Conservation (phyloP, 1,140 invertebrate genomes). For the Conus betulinus region DNA sequence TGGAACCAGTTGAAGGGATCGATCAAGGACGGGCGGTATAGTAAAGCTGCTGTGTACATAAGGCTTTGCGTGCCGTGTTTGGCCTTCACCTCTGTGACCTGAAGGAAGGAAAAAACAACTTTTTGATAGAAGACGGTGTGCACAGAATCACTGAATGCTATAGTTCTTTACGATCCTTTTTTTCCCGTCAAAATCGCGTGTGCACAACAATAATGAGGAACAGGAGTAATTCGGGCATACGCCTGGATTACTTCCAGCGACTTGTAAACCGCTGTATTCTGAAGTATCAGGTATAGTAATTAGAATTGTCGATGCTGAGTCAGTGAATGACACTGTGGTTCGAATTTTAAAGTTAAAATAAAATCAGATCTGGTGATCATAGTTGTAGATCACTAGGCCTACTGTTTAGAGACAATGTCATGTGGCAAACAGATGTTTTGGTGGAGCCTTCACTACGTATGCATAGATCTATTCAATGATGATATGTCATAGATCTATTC, state of each 20-base stretch:
- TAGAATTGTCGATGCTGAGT: too few species aligned
- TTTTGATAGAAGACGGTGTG: not conserved
- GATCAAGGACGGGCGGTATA: too few species aligned
- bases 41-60: not conserved
- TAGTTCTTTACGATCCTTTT: not conserved
- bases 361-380: too few species aligned
- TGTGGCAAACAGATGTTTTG: too few species aligned
- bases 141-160: not conserved
- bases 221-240: slow-evolving; percentile 94
- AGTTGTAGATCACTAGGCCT: too few species aligned
- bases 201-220: slow-evolving; percentile 83
- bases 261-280: slow-evolving; percentile 94
- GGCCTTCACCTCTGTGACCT: slow-evolving; percentile 25
- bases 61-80: not conserved
- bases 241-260: slow-evolving; percentile 95
- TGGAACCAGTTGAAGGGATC: too few species aligned
- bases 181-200: not conserved
- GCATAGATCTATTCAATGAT: too few species aligned
- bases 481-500: too few species aligned
- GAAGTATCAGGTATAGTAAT: slow-evolving; percentile 83
- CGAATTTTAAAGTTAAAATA: too few species aligned
- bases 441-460: too few species aligned
- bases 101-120: slow-evolving; percentile 18
- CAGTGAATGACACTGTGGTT: too few species aligned
- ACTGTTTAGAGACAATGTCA: too few species aligned